A percentile compares a stretch with the other conserved stretches of the same genome.
Evolutionary conservation across 2,797 vertebrate species (phyloP).

Genomic region (Podargus strigoides): DNA sequence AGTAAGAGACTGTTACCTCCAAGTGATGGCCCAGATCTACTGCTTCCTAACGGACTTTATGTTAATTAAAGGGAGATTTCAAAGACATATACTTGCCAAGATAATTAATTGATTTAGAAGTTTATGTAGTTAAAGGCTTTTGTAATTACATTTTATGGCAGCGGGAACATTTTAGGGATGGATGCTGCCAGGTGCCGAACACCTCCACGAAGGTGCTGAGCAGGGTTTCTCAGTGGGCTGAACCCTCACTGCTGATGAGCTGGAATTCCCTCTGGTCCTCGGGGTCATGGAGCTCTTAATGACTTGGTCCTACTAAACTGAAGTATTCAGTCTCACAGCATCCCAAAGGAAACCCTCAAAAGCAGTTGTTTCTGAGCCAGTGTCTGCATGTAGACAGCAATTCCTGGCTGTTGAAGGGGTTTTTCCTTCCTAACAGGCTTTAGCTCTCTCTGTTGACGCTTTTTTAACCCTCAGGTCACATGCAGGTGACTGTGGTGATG

Average conservation of each 20-base stretch:
- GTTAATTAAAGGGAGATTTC: conserved; percentile 54
- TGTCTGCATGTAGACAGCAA: neutral
- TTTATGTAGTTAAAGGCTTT: conserved; percentile 8
- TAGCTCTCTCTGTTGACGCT: neutral
- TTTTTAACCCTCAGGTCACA: neutral
- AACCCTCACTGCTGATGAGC: neutral
- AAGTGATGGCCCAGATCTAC: conserved; percentile 26
- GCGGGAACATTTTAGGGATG: neutral
- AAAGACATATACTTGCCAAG: conserved; percentile 9
- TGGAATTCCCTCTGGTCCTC: neutral
- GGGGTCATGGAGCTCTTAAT: neutral
- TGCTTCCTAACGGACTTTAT: neutral
- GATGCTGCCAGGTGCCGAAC: neutral
- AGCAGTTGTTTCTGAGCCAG: neutral
- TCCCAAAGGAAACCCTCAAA: neutral
- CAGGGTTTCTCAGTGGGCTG: neutral
- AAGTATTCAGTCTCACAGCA: neutral
- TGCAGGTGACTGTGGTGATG: neutral
- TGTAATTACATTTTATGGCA: conserved; percentile 27
- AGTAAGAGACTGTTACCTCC: neutral
- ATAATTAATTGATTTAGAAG: conserved; percentile 28
- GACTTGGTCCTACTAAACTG: neutral
- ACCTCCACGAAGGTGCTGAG: neutral
- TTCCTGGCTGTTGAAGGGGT: neutral
- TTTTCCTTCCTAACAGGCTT: neutral